phyloP scores from a whole-genome alignment of 1,140 invertebrate genomes.

The Drosophila eugracilis region DNA sequence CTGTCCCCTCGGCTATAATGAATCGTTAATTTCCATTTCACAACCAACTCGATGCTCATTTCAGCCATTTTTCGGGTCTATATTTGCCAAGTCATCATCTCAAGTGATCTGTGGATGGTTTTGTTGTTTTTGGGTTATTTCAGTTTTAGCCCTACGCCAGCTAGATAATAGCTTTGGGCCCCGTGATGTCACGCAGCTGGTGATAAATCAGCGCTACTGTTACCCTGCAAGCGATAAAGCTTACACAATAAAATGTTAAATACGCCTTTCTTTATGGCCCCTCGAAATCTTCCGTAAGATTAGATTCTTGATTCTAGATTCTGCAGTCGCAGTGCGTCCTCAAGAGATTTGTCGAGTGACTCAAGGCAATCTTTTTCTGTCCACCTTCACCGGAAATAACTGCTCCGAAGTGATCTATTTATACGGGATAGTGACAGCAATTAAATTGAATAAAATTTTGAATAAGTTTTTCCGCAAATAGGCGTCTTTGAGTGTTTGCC shows the following conservation, averaged over 20 bases:
- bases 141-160: background rate
- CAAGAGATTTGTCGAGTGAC: conserved; percentile 40
- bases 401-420: conserved; percentile 32
- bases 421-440: conserved; percentile 17
- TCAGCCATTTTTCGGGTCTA: background rate
- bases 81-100: conserved; percentile 16
- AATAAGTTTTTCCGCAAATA: conserved; percentile 42
- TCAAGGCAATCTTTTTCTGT: conserved; percentile 30
- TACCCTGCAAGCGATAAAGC: conserved; percentile 27
- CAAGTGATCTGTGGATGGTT: conserved; percentile 18
- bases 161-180: background rate
- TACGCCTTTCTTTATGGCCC: conserved; percentile 18
- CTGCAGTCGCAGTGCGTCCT: conserved; percentile 41
- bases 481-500: conserved; percentile 67
- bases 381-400: conserved; percentile 46
- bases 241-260: conserved; percentile 14
- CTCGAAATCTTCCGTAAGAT: conserved; percentile 35
- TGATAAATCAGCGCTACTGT: conserved; percentile 29
- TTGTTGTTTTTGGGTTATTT: too few relatives aligned
- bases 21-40: conserved; percentile 45
- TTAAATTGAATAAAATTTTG: conserved; percentile 33
- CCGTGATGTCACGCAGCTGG: conserved; percentile 22
- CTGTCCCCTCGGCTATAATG: conserved; percentile 34
- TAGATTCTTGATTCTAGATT: conserved; percentile 23
- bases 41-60: conserved; percentile 1